These are phyloP conservation scores for Brachionus koreanus DNA, from an alignment of 1,140 invertebrate genomes.

Conservation along the genomic window DNA sequence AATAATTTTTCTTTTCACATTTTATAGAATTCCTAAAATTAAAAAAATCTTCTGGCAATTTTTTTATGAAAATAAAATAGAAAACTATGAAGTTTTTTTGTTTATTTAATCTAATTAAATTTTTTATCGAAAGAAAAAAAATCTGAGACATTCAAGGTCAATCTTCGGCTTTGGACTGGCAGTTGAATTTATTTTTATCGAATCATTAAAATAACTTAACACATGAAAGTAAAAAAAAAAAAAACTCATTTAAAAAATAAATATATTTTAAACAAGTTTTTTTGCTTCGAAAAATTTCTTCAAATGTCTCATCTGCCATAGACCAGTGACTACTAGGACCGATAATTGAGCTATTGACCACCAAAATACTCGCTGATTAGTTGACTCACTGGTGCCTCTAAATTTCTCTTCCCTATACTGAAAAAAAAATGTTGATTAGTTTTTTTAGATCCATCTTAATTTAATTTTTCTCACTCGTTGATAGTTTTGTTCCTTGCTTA, in stretches of 20 bases:
- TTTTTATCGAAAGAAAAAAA: not conserved
- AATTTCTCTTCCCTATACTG: constrained; percentile 96
- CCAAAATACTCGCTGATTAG: constrained; percentile 79
- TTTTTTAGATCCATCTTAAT: not conserved
- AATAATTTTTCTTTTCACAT: too few relatives aligned
- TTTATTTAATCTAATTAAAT: not conserved
- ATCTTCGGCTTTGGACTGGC: not conserved
- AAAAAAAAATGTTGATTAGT: constrained; percentile 53
- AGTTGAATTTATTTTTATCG: not conserved
- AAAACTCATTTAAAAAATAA: constrained; percentile 6
- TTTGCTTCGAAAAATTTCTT: constrained; percentile 99
- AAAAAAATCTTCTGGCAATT: not conserved
- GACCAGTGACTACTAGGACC: constrained; percentile 84
- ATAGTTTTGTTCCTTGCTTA: constrained; percentile 98
- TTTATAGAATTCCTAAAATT: too few relatives aligned
- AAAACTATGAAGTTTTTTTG: not conserved
- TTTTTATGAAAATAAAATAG: not conserved
- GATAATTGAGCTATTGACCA: constrained; percentile 91
- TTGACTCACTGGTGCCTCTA: constrained; percentile 92
- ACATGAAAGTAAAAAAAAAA: not conserved
- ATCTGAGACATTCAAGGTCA: not conserved
- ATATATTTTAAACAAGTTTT: constrained; percentile 79
- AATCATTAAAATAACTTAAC: constrained; percentile 34
- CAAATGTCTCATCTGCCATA: constrained; percentile 98
- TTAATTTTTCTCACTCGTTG: constrained; percentile 71